Percentiles rank a stretch among this genome's conserved stretches.
Conservation (phyloP, 2,888 invertebrate genomes). For the Ormyrus pomaceus region DNA sequence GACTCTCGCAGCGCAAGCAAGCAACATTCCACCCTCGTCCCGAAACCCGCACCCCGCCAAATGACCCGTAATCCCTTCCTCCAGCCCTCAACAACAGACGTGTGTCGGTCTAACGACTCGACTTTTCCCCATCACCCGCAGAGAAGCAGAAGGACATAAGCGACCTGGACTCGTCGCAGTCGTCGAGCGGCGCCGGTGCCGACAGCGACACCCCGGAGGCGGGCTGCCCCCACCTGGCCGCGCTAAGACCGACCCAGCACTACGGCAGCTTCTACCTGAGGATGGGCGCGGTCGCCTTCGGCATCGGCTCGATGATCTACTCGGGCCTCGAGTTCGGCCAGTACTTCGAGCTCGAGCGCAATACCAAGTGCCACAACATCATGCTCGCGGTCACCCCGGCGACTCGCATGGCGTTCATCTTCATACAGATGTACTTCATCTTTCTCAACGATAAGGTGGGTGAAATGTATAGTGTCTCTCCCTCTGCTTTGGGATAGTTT, state of each 20-base stretch:
- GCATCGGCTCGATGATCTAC: constrained; percentile 98
- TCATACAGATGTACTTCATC: constrained; percentile 98
- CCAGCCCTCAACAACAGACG: too few species aligned
- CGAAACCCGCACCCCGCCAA: too few species aligned
- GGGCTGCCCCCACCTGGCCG: constrained; percentile 49
- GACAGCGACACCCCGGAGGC: constrained; percentile 71
- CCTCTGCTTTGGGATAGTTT: too few species aligned
- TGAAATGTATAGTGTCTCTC: too few species aligned
- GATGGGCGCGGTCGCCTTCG: constrained; percentile 96
- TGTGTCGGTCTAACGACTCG: too few species aligned
- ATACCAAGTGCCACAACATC: constrained; percentile 94
- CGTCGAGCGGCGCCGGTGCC: constrained; percentile 72
- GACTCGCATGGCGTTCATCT: constrained; percentile 95
- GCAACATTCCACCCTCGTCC: too few species aligned
- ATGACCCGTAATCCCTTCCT: too few species aligned
- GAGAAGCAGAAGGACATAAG: constrained; percentile 72
- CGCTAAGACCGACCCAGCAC: constrained; percentile 80
- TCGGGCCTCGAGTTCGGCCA: constrained; percentile 96
- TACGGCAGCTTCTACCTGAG: constrained; percentile 95
- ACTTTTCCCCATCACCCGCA: constrained; percentile 36
- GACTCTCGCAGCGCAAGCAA: too few species aligned
- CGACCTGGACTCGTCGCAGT: constrained; percentile 73
- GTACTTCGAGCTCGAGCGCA: constrained; percentile 93
- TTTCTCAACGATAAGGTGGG: constrained; percentile 96
- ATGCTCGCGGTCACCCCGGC: constrained; percentile 93